Base-by-base conservation (phyloP, 2,797 vertebrate genomes). In the Diplodus sargus region DNA sequence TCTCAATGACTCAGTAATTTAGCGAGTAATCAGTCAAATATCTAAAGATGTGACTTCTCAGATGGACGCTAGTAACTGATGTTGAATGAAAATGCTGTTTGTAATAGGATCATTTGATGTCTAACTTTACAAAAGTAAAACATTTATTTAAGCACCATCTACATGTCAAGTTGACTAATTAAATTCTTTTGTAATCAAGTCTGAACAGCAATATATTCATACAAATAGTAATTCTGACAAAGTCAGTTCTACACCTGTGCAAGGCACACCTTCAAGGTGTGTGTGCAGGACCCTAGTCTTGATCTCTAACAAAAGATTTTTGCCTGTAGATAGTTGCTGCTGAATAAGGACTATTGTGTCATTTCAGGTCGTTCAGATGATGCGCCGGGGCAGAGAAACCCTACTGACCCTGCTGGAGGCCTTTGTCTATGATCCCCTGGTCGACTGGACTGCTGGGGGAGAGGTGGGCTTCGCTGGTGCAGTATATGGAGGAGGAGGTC, bases 401-500 rank as follows among this genome's bases (percentile, higher is more conserved):
- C 92, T 99, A 18, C 94, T 99, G 48, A 99, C 98, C 0, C 93
- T 99, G 69, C 92, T 99, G 69, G 98, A 99, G 83, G 98, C 98
- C 70, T 99, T 99, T 43, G 98, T 99, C 51, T 99, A 99, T 70
- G 98, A 99, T 84, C 98, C 98, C 0, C 94, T 99, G 92, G 98
- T 99, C 86, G 98, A 99, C 93, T 99, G 98, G 98, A 99, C 98
- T 0, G 98, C 98, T 0, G 98, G 98, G 13, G 98, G 98, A 0
- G 98, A 99, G 93, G 97, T 98, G 54, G 98, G 98, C 8, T 99
- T 99, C 56, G 98, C 98, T 3, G 98, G 98, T 3, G 98, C 98
- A 0, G 98, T 99, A 51, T 99, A 99, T 20, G 98, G 98, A 57
- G 98, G 98, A 42, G 98, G 98, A 0, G 98, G 98, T 71, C 98